Conservation (phyloP, 2,797 vertebrate genomes). For the Bufotes viridis region DNA sequence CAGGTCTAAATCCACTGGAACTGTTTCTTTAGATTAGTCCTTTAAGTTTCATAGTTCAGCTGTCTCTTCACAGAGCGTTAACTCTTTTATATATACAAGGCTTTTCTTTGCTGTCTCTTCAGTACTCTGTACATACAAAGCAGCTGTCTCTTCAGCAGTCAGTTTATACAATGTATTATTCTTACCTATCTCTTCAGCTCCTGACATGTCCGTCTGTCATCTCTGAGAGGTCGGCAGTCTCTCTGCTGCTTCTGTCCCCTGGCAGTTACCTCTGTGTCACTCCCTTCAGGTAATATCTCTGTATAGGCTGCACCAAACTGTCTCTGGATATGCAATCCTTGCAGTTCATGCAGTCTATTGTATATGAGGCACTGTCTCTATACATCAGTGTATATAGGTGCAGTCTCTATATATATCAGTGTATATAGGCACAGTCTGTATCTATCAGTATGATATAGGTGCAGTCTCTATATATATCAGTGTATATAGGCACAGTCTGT, state of each 20-base stretch:
- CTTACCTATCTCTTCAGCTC: neutral
- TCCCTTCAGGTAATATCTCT: neutral
- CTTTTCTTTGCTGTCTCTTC: neutral
- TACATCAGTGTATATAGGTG: no score
- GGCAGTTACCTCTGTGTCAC: neutral
- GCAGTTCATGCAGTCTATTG: no score
- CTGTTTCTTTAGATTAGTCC: conserved; percentile 19
- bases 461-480: neutral
- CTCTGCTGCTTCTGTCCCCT: neutral
- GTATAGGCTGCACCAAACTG: neutral
- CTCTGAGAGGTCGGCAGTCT: neutral
- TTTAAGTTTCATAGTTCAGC: neutral
- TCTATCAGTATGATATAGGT: no score
- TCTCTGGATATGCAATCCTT: no score
- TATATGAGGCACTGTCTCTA: no score
- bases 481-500: neutral
- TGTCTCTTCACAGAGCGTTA: neutral
- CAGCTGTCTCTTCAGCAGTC: neutral
- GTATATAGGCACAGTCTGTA: no score
- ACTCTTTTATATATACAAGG: neutral
- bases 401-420: no score
- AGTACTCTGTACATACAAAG: neutral
- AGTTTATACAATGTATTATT: neutral
- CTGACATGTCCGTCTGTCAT: no score
- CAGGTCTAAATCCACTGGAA: neutral